Base-by-base conservation (phyloP, 2,888 invertebrate genomes). In the Galerucella calmariensis region DNA sequence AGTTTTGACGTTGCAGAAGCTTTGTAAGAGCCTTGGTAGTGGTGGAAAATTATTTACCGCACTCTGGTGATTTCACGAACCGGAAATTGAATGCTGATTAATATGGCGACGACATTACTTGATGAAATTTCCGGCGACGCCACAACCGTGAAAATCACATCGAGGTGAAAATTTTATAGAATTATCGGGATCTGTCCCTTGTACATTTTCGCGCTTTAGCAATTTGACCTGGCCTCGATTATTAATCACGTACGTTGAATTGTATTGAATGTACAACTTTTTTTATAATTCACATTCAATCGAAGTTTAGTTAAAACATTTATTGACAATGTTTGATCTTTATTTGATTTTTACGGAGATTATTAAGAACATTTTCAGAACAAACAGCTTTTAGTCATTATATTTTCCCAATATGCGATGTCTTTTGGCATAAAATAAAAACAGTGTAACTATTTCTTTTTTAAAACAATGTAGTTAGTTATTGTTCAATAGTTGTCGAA, bases 1-100 rank as follows among this genome's bases (percentile, higher is more conserved):
- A 1, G 10, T 11, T 2, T 46, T 41, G 62, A 35, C 62, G 44
- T 44, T 44, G 63, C 27, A 35, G 9, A 53, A 53, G 53, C 53
- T 53, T 53, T n/a, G 35, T 10, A 56, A 56, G 16, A 46, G 16
- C 20, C 46, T 46, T 62, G 62, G 14, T 62, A 65, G 12, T 35
- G n/a, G 8, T 51, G 53, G 14, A 51, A 53, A 67, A 67, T 67
- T 67, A 67, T 67, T 67, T 68, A 46, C 59, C 46, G 46, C 63
- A 68, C 24, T 58, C 24, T 59, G 46, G 24, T 46, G 24, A 58
- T 16, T 44, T 58, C 41, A 35, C 24, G 16, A 20, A 12, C 35
- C 68, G 68, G 68, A 68, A 68, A 68, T 68, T 68, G 58, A 68
- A 68, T 44, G 58, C 41, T 68, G 58, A 68, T 68, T 68, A 68